Evolutionary conservation across 2,888 invertebrate genomes (phyloP), one percentile per base, ranked within the genome.

Genomic region (Stomorhina lunata): DNA sequence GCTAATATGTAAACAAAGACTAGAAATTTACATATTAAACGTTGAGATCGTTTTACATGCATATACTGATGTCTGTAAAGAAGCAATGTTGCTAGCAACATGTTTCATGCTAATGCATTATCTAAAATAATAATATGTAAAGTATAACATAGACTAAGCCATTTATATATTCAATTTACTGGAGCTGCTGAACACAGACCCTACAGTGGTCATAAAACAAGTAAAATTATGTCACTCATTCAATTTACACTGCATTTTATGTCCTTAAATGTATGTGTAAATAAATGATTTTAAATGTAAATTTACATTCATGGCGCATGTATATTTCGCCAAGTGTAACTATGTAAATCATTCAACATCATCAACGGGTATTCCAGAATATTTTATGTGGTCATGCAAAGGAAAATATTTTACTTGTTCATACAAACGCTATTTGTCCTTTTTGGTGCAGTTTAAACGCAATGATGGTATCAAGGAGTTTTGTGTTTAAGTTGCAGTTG

Each of bases 191-290:
- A n/a, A 48, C 22, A 34, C 12, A 32, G n/a, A n/a, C n/a, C n/a
- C n/a, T 25, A 29, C 25, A 29, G 2, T 29, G n/a, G 12, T 34
- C 45, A 57, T 48, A 32, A 10, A 40, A 2, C 29, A 45, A 25
- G 25, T 20, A 48, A 55, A 68, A 37, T 43, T 53, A 61, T 73
- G 72, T 50, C 73, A 50, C 66, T 73, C 80, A 73, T 66, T 53
- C 43, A 61, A 80, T 80, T 73, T 81, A 40, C 63, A 63, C 45
- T 59, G 65, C 50, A 48, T 76, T 76, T 76, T 66, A 68, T 75
- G 66, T 65, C 40, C 43, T 59, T 59, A 72, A 48, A 59, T 48
- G 22, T 48, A 25, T 22, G 12, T 53, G 17, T 61, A 15, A 0
- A 4, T 34, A 20, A 25, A 37, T 32, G 15, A 37, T 10, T 48